Percentiles rank a stretch among this genome's conserved stretches.
phyloP scores from a whole-genome alignment of 2,113 vertebrate species.

The Ramphastos sulfuratus region DNA sequence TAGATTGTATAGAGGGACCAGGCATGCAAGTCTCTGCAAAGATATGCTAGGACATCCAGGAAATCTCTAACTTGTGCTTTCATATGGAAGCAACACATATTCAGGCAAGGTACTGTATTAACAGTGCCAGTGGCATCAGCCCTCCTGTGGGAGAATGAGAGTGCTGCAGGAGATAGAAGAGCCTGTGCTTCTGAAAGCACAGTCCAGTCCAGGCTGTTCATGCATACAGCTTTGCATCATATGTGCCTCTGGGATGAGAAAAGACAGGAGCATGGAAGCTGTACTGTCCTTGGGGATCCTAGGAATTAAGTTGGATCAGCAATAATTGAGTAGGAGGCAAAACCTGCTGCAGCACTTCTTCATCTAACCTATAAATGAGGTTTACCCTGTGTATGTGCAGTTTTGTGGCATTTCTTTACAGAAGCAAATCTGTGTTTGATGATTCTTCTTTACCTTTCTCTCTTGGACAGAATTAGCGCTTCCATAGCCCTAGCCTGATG shows the following conservation, averaged over 20 bases:
- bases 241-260: neutral
- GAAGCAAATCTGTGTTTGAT: neutral
- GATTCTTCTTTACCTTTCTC: neutral
- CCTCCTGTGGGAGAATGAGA: neutral
- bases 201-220: neutral
- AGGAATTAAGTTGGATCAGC: neutral
- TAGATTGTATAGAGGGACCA: neutral
- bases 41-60: neutral
- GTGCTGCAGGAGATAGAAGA: neutral
- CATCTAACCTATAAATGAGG: neutral
- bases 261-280: neutral
- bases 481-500: neutral
- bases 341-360: neutral
- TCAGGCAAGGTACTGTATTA: neutral
- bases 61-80: neutral
- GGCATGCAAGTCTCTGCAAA: neutral
- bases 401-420: neutral
- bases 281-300: neutral
- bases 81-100: neutral
- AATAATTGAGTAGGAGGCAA: neutral
- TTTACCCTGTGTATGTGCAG: fast-evolving
- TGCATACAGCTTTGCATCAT: neutral
- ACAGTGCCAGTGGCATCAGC: neutral
- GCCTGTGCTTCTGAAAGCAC: neutral
- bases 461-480: neutral